Evolutionary conservation across 2,113 vertebrate species (phyloP).

Genomic region (Macrotus californicus): DNA sequence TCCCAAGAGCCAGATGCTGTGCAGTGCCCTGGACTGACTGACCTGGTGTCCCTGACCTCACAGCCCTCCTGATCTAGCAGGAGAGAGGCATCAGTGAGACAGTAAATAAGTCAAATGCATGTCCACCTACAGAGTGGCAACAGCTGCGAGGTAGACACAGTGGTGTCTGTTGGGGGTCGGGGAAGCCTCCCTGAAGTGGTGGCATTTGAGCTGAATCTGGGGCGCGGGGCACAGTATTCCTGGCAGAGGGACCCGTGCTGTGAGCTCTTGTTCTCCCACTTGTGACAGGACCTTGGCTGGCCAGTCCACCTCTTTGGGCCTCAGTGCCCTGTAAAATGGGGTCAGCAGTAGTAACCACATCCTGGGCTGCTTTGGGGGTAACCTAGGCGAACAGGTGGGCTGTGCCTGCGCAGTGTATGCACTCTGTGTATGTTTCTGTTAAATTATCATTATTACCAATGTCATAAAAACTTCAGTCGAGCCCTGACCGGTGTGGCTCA

Average conservation of each 20-base stretch:
- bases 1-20: rapidly evolving
- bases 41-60: rapidly evolving
- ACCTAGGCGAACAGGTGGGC: neutral
- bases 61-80: neutral
- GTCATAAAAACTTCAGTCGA: neutral
- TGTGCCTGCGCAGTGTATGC: neutral
- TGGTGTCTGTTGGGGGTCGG: neutral
- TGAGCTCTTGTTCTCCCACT: neutral
- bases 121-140: neutral
- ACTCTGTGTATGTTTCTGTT: neutral
- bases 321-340: neutral
- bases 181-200: neutral
- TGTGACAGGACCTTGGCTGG: neutral
- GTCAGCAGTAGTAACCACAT: neutral
- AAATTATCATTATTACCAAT: neutral
- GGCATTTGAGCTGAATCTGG: neutral
- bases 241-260: neutral
- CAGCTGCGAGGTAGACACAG: neutral
- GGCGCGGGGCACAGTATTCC: neutral
- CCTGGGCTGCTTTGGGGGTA: neutral
- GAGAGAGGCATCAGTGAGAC: neutral
- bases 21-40: neutral
- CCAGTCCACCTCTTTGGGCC: neutral
- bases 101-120: neutral
- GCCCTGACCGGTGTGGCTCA: no score